Base-by-base conservation (phyloP, 37 sponge, comb jelly and placozoan species). In the Hormiphora californensis region DNA sequence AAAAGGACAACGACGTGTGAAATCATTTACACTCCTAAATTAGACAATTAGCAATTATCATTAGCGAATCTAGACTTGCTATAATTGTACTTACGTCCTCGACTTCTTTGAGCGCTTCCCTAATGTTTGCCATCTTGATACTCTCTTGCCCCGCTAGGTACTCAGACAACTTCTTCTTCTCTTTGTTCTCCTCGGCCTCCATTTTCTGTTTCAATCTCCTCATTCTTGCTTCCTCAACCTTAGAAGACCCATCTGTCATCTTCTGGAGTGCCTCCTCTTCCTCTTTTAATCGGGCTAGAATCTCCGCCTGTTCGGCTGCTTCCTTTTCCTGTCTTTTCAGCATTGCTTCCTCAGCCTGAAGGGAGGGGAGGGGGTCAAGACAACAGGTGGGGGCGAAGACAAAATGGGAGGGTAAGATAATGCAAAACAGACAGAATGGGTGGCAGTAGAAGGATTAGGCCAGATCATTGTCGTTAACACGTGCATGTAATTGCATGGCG, bases 271-370 rank as follows among this genome's bases (percentile, higher is more conserved):
- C 43, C 22, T 73, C 81, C 44, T 73, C 81, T 30, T 73, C 81
- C 44, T 40, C 27, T 3, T 30, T 39, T 39, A 73, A 19, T 46
- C 43, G 35, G 40, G 81, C 81, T 41, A 73, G 25, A 43, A 73
- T 73, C 23, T 39, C 81, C 1, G 23, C 35, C 27, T 43, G 21
- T 41, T 73, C 81, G 28, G 9, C 44, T 25, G 46, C 81, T 17
- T 73, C 81, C 46, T 73, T 2, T 30, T 73, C 81, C 25, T 73
- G 46, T 73, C 81, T 73, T 36, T 33, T 27, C 27, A 73, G 23
- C 81, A 73, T 73, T 19, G 17, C 43, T 46, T 39, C 81, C 81
- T 73, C 81, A 33, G 46, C 81, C 81, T 73, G 81, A 49, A 49
- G 9, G 9, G 9, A 49, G 9, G 53, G 12, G n/a, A n/a, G n/a